phyloP scores from a whole-genome alignment of 2,797 vertebrate species.

The Champsocephalus gunnari region DNA sequence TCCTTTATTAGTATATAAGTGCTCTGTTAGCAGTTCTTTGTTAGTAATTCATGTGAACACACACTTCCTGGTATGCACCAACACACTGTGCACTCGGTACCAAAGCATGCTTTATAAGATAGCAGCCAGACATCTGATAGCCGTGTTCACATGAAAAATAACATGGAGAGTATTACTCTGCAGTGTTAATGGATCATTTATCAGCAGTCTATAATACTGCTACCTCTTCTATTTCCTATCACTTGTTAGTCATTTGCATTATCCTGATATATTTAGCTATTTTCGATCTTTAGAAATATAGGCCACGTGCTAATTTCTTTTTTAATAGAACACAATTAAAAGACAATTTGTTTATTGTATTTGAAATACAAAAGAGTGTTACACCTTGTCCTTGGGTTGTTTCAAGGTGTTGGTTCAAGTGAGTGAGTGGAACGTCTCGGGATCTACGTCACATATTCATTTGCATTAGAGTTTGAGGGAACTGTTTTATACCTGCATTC shows the following conservation, averaged over 20 bases:
- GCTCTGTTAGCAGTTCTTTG: no score
- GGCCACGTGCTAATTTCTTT: no score
- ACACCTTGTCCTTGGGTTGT: background rate
- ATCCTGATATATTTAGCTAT: background rate
- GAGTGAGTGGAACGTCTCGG: background rate
- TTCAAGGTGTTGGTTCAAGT: background rate
- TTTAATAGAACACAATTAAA: no score
- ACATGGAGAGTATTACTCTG: background rate
- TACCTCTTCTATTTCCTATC: background rate
- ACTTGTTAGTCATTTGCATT: background rate
- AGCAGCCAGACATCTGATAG: slow-evolving; percentile 19
- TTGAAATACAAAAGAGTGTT: background rate
- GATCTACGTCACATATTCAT: background rate
- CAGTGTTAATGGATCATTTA: background rate
- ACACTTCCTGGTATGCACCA: background rate
- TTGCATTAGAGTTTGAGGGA: background rate
- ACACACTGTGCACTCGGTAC: slow-evolving; percentile 1
- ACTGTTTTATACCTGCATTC: background rate
- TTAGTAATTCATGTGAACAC: background rate
- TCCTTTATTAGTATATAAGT: no score
- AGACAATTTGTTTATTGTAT: background rate
- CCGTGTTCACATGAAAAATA: slow-evolving; percentile 41
- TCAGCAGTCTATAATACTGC: background rate
- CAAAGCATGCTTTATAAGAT: slow-evolving; percentile 35
- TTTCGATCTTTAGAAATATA: background rate